Percentiles rank a stretch among this genome's conserved stretches.
These are phyloP conservation scores for Corvus cornix DNA, from an alignment of 2,113 vertebrate genomes.

Conservation along the genomic window DNA sequence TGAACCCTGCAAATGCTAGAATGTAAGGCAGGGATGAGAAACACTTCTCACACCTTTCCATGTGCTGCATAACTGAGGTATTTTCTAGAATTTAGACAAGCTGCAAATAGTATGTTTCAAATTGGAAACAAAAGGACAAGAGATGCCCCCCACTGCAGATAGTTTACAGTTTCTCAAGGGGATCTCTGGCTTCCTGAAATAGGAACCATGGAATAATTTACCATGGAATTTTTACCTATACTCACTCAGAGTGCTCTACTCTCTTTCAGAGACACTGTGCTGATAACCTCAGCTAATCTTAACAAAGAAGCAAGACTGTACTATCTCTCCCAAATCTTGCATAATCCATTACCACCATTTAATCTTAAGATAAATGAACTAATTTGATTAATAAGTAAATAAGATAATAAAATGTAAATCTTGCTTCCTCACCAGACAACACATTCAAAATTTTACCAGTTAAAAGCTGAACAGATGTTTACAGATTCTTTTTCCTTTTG, in stretches of 20 bases:
- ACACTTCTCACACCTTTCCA: background rate
- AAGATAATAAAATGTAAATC: background rate
- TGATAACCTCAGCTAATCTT: background rate
- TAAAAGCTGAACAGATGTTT: background rate
- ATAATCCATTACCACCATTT: background rate
- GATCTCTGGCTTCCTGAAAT: background rate
- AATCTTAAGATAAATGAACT: background rate
- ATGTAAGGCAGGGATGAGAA: background rate
- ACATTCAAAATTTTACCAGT: background rate
- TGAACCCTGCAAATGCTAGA: background rate
- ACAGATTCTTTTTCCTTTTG: background rate
- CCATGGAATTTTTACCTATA: background rate
- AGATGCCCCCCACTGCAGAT: background rate
- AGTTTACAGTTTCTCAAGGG: background rate
- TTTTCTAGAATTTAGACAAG: background rate
- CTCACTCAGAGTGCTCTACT: background rate
- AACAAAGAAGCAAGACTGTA: background rate
- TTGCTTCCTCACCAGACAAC: background rate
- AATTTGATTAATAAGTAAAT: background rate
- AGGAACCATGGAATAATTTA: background rate
- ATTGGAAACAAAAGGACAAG: background rate
- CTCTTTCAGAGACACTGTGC: background rate
- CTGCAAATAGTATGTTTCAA: background rate
- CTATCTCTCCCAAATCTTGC: background rate
- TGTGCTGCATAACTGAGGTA: background rate